Conservation (phyloP, 2,888 invertebrate genomes). For the Plagodis pulveraria region DNA sequence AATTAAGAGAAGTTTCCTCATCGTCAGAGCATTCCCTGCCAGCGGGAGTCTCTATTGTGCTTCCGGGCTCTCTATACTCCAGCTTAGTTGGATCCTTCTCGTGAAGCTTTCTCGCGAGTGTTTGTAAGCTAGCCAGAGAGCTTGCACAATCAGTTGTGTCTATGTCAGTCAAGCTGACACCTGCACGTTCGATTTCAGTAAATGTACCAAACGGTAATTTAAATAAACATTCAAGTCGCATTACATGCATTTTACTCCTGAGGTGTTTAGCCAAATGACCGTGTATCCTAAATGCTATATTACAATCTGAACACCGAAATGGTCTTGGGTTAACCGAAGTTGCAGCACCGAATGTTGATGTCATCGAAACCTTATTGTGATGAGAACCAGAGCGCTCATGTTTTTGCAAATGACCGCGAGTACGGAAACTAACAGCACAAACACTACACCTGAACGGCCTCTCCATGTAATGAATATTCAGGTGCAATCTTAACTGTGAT, state of each 20-base stretch:
- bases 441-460: constrained; percentile 96
- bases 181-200: constrained; percentile 96
- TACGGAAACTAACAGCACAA: constrained; percentile 95
- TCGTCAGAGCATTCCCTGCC: constrained; percentile 84
- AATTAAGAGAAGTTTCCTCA: constrained; percentile 65
- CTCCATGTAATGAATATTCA: constrained; percentile 98
- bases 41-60: constrained; percentile 55
- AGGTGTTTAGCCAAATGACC: constrained; percentile 99
- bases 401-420: constrained; percentile 96
- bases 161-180: constrained; percentile 95
- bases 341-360: constrained; percentile 92
- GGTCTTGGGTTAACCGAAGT: constrained; percentile 97
- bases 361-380: constrained; percentile 96
- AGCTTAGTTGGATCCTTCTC: constrained; percentile 92
- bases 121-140: constrained; percentile 94
- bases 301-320: constrained; percentile 98
- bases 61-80: constrained; percentile 85
- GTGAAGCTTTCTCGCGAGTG: constrained; percentile 91
- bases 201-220: constrained; percentile 97
- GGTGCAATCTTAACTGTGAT: constrained; percentile 94
- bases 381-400: constrained; percentile 97
- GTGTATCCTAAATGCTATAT: constrained; percentile 97
- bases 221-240: constrained; percentile 95
- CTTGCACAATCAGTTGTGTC: constrained; percentile 98
- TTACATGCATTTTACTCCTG: constrained; percentile 97